A percentile compares a stretch with the other conserved stretches of the same genome.
phyloP scores from a whole-genome alignment of 2,888 invertebrate species.

The Augiades crinisus region DNA sequence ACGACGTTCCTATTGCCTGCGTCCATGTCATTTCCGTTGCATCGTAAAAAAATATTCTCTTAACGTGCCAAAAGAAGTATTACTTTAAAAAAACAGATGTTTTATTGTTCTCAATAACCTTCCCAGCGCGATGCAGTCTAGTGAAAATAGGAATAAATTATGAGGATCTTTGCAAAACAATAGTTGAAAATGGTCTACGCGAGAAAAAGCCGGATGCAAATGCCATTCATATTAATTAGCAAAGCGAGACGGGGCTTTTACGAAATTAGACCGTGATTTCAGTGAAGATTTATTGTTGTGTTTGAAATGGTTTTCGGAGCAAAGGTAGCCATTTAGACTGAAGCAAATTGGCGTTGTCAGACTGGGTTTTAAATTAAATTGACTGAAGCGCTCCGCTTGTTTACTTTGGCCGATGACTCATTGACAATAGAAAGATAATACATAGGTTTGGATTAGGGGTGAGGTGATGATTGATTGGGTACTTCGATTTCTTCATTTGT shows the following conservation, averaged over 20 bases:
- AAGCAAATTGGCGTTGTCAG: conserved; percentile 75
- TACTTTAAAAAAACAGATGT: conserved; percentile 58
- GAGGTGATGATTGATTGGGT: conserved; percentile 16
- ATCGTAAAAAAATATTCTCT: too few species aligned
- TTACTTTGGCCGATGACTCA: conserved; percentile 55
- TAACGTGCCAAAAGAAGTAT: too few species aligned
- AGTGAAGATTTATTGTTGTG: conserved; percentile 80
- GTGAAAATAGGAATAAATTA: conserved; percentile 78
- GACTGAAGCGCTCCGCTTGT: conserved; percentile 64
- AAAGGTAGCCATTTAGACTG: conserved; percentile 76
- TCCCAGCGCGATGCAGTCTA: conserved; percentile 59
- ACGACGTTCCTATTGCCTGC: too few species aligned
- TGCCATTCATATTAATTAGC: conserved; percentile 82
- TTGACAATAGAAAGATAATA: conserved; percentile 36
- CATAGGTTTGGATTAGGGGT: conserved; percentile 6
- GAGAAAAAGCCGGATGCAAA: conserved; percentile 82
- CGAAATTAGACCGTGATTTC: conserved; percentile 81
- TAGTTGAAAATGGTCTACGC: conserved; percentile 78
- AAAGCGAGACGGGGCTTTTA: conserved; percentile 81
- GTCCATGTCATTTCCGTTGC: too few species aligned
- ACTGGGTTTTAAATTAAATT: conserved; percentile 73
- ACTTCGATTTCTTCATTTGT: too few species aligned
- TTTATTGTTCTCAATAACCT: conserved; percentile 69
- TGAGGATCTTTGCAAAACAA: conserved; percentile 80
- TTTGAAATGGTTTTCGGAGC: conserved; percentile 77